Base-by-base conservation (phyloP, 2,113 vertebrate species). In the Cervus canadensis region DNA sequence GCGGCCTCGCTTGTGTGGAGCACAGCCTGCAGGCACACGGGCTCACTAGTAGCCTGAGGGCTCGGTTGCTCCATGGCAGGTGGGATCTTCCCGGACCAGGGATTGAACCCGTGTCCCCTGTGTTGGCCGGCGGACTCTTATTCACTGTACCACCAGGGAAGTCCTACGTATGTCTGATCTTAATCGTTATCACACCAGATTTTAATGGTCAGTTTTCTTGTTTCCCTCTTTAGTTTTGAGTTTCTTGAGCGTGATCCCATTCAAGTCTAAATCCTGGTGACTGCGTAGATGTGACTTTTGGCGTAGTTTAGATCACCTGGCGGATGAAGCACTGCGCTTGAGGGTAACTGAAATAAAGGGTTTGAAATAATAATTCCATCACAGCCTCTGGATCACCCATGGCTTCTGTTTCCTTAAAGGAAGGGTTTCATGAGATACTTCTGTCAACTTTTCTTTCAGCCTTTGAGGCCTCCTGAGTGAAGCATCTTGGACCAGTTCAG, bases 191-290 rank as follows among this genome's bases (percentile, higher is more conserved):
- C 30, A 89, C 10, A 2, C n/a, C 94, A 12, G n/a, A 89, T 86
- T 89, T 76, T 78, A 78, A 84, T 8, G 3, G 10, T 48, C 30
- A 50, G 25, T 76, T 74, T 94, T 84, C 62, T 96, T 89, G 16
- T 25, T 62, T 92, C 36, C 40, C 13, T 54, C 48, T 92, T 94
- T 59, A 94, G 81, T 50, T 87, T 82, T 23, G n/a, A 95, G 43
- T 87, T 90, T 93, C 74, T 57, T 74, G 76, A 91, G 7, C 3
- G 3, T 28, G 33, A 71, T 40, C 9, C 59, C 64, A 45, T 50
- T 74, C 11, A 52, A 67, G 7, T 30, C 23, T 74, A 33, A 87
- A 54, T 81, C 56, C 50, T 1, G 23, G 3, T 50, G 23, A 79
- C 36, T 56, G 28, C 13, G 60, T 21, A 28, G 52, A 30, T 88